Evolutionary conservation across 1,140 invertebrate species (phyloP).

Genomic region (Melitaea cinxia): DNA sequence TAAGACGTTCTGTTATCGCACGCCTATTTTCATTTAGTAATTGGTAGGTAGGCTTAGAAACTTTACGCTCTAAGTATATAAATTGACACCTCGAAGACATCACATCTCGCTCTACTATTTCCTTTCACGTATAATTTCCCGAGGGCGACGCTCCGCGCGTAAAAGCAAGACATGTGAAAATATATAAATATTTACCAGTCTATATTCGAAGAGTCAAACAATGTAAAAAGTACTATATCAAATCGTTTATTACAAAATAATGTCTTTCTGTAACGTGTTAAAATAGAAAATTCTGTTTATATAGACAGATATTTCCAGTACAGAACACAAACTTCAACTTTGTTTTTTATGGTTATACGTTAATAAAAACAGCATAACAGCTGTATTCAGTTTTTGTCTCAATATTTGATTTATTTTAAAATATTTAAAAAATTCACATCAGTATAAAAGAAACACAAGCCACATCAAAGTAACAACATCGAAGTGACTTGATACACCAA

Average conservation of each 20-base stretch:
- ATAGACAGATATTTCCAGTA: background rate
- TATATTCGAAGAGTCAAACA: constrained; percentile 14
- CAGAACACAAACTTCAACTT: background rate
- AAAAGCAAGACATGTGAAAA: constrained; percentile 18
- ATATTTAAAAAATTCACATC: no score
- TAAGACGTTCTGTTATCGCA: background rate
- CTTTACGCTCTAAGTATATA: constrained; percentile 21
- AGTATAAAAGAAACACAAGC: no score
- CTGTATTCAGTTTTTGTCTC: no score
- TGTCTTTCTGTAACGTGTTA: background rate
- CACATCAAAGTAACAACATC: no score
- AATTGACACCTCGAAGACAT: constrained; percentile 34
- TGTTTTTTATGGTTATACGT: no score
- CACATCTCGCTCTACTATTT: constrained; percentile 39
- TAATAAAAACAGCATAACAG: no score
- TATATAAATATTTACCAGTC: constrained; percentile 18
- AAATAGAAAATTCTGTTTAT: background rate
- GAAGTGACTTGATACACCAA: no score
- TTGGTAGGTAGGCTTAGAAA: background rate
- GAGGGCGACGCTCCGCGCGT: constrained; percentile 29
- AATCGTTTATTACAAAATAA: background rate
- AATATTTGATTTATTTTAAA: no score
- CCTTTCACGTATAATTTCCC: constrained; percentile 64
- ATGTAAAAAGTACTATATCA: background rate
- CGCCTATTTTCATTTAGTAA: background rate